Evolutionary conservation across 2,797 vertebrate genomes (phyloP), one percentile per base, ranked within the genome.

Genomic region (Astyanax mexicanus): DNA sequence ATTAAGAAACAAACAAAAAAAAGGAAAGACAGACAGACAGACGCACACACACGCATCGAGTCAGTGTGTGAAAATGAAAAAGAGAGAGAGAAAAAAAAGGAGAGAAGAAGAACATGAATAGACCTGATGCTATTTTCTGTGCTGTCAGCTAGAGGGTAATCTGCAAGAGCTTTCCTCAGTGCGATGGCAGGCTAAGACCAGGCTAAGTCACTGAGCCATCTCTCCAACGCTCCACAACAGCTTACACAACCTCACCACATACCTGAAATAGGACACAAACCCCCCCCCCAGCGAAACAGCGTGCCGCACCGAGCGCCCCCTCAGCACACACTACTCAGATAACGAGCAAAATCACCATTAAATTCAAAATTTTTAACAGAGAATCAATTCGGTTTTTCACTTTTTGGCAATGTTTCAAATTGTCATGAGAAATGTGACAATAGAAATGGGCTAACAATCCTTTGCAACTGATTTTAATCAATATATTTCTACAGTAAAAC

Each of bases 91-190:
- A 71, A 79, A 76, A 82, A 70, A 47, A 76, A 0, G 8, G n/a
- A n/a, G 78, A 66, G 9, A 51, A 71, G 21, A 61, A 17, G 32
- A 51, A 25, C 60, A 51, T 69, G 69, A 84, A 78, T 66, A 77
- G 44, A 61, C 67, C 71, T 55, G 55, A 55, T 77, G 75, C 82
- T 84, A 81, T 84, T 84, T 81, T 80, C 62, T 80, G 80, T 81
- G 49, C 80, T 75, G 82, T 84, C 80, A 84, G 80, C 77, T 81
- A 67, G 57, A 74, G 77, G 80, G 73, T 84, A 78, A 84, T 84
- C 80, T 80, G 77, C 75, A 21, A 58, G 69, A 70, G 80, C 77
- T 72, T 81, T 62, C 58, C 74, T 80, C 61, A 51, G 62, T 66
- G 69, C 80, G 70, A 77, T 77, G 79, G 72, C 61, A 84, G 77